A percentile compares a stretch with the other conserved stretches of the same genome.
These are phyloP conservation scores for Temnothorax nylanderi DNA, from an alignment of 1,140 invertebrate genomes.

Conservation along the genomic window DNA sequence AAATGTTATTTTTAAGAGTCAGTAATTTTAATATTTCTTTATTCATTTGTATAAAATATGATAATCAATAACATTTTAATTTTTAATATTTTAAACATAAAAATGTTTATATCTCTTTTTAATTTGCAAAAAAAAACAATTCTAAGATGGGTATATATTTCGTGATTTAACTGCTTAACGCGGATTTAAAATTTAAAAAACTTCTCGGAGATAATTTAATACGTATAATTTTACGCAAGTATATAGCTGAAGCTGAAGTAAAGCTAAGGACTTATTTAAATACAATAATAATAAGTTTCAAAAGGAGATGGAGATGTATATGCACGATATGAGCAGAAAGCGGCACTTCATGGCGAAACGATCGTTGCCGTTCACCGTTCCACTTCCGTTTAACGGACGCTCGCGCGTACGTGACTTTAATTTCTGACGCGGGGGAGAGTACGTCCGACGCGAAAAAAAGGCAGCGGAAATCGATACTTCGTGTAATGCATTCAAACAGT, in stretches of 20 bases:
- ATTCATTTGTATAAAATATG: not conserved
- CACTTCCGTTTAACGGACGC: constrained; percentile 37
- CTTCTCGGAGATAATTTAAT: not conserved
- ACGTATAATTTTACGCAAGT: not conserved
- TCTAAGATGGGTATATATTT: not conserved
- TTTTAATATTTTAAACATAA: not conserved
- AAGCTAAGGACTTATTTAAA: constrained; percentile 5
- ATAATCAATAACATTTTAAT: not conserved
- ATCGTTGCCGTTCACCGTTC: constrained; percentile 10
- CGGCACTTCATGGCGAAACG: not conserved
- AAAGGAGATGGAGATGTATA: not conserved
- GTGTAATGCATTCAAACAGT: constrained; percentile 39
- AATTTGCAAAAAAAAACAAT: not conserved
- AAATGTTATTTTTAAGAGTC: not conserved
- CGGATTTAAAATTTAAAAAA: not conserved
- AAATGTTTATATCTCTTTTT: not conserved
- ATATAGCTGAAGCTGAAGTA: not conserved
- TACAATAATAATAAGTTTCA: not conserved
- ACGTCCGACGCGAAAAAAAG: constrained; percentile 10
- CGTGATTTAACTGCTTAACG: not conserved
- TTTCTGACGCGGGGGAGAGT: constrained; percentile 1
- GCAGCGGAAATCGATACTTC: constrained; percentile 33
- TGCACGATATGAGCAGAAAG: not conserved
- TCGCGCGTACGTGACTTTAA: constrained; percentile 21
- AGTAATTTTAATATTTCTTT: not conserved